Evolutionary conservation across 2,888 invertebrate species (phyloP), one percentile per base, ranked within the genome.

Genomic region (Polymixis flavicincta): DNA sequence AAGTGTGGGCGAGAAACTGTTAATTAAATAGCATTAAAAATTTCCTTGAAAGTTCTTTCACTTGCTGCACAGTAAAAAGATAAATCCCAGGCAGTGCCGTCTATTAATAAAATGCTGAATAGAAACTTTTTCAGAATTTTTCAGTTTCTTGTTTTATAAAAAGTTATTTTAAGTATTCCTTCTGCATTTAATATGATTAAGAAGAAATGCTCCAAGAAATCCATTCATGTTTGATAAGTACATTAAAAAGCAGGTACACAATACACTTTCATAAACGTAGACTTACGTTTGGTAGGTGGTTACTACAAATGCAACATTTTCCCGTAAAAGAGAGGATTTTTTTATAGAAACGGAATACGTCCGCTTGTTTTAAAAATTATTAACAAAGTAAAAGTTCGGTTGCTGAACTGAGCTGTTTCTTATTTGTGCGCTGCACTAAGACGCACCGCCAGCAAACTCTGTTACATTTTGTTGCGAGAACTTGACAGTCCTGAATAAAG

Each of bases 341-440:
- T 37, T 9, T n/a, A 32, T 48, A 37, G 5, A 48, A 48, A 52
- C 7, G 1, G n/a, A 25, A 37, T n/a, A 65, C 19, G 32, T 45
- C 6, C 2, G 25, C 28, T 75, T 45, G 45, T 37, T 66, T 59
- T 22, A 17, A 45, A 76, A 52, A 25, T 45, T 59, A 52, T 52
- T 52, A 54, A 48, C 13, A 19, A 60, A 77, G n/a, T 76, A 42
- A 48, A 66, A 37, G n/a, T 14, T 61, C 22, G 17, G 42, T 25
- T n/a, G n/a, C 32, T 52, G 22, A 57, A 48, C 48, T 42, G 28
- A 22, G 28, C 59, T n/a, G 37, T 45, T 48, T 45, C 17, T 11
- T 61, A 76, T 60, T 67, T 77, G 37, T n/a, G 59, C 14, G 25
- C 13, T 60, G 45, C 45, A 48, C n/a, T 42, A 6, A 28, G 54